These are phyloP conservation scores for Epinephelus cyanopodus DNA, from an alignment of 2,113 vertebrate genomes.

Conservation along the genomic window DNA sequence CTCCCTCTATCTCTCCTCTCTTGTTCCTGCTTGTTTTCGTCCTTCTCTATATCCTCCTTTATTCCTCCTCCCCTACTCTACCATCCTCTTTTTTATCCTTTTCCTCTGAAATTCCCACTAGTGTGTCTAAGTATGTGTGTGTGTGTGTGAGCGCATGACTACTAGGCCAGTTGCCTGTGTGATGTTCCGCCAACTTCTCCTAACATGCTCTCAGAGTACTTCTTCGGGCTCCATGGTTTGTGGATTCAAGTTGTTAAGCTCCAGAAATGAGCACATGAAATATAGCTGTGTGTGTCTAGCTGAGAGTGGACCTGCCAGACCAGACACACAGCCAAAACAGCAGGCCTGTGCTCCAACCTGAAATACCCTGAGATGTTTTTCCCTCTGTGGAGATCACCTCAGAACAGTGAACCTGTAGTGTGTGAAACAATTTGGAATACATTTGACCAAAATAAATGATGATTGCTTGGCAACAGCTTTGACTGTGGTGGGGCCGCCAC, in stretches of 20 bases:
- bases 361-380: constrained; percentile 11
- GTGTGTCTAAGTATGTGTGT: constrained; percentile 20
- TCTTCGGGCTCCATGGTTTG: constrained; percentile 47
- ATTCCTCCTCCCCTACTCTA: constrained; percentile 31
- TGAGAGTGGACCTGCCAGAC: constrained; percentile 34
- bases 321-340: constrained; percentile 31
- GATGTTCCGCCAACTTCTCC: constrained; percentile 76
- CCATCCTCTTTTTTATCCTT: constrained; percentile 8
- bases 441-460: constrained; percentile 1
- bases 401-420: constrained; percentile 7
- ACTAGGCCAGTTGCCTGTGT: constrained; percentile 69
- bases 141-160: constrained; percentile 28
- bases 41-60: constrained; percentile 26
- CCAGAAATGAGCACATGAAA: constrained; percentile 63
- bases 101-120: constrained; percentile 54
- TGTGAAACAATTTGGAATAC: constrained; percentile 2
- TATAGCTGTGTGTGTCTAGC: constrained; percentile 28
- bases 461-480: constrained; percentile 1
- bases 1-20: constrained; percentile 43
- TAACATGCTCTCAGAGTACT: constrained; percentile 61
- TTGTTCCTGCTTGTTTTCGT: constrained; percentile 49
- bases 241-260: constrained; percentile 64
- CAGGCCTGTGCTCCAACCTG: background rate
- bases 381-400: constrained; percentile 18
- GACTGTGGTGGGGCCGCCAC: constrained; percentile 40